Percentiles rank a stretch among this genome's conserved stretches.
Evolutionary conservation across 2,888 invertebrate species (phyloP).

Genomic region (Drosophila anceps): DNA sequence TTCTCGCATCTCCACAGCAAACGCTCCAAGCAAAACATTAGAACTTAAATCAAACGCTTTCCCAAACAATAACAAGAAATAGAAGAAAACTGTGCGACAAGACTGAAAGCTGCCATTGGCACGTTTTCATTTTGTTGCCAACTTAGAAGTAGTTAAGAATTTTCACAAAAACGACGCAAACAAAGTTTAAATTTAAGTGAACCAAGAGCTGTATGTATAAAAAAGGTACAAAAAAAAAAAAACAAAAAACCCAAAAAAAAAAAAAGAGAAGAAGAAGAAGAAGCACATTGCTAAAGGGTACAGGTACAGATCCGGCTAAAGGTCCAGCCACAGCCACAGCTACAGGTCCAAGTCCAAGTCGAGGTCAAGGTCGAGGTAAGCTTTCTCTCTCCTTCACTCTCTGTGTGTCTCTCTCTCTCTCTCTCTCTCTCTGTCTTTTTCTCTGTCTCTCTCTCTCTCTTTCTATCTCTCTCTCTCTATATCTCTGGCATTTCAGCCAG

Average conservation of each 20-base stretch:
- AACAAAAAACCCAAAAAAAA: neutral
- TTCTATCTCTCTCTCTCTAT: constrained; percentile 6
- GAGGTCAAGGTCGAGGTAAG: constrained; percentile 58
- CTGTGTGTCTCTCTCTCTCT: neutral
- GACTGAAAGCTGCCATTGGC: constrained; percentile 28
- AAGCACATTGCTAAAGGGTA: constrained; percentile 19
- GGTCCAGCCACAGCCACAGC: constrained; percentile 21
- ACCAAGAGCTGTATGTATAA: constrained; percentile 9
- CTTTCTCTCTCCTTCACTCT: constrained; percentile 40
- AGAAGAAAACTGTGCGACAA: constrained; percentile 13
- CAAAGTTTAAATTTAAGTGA: constrained; percentile 19
- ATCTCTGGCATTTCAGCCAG: constrained; percentile 29
- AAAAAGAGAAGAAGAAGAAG: neutral
- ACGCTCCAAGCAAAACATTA: constrained; percentile 44
- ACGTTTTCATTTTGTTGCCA: constrained; percentile 27
- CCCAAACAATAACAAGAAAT: constrained; percentile 10
- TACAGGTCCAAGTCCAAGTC: constrained; percentile 21
- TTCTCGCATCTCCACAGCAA: constrained; percentile 46
- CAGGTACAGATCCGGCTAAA: constrained; percentile 28
- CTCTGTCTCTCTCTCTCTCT: neutral
- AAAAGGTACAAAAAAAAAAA: neutral
- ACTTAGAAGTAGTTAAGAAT: constrained; percentile 37
- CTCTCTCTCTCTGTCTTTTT: constrained; percentile 10
- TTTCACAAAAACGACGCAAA: constrained; percentile 6
- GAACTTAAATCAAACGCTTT: constrained; percentile 48